phyloP scores from a whole-genome alignment of 2,113 vertebrate genomes.

The Perca schrenkii region DNA sequence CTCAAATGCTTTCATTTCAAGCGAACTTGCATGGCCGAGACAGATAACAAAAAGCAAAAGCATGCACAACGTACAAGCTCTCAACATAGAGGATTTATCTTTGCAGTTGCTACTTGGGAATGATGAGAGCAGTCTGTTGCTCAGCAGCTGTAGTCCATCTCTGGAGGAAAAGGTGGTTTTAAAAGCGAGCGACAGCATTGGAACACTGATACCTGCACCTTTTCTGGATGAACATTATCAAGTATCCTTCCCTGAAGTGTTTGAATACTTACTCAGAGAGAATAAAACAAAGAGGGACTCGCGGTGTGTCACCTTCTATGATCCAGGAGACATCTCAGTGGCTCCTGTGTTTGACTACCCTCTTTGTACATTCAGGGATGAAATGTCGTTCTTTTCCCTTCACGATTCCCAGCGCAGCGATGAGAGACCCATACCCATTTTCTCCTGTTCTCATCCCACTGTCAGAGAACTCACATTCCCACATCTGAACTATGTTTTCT shows the following conservation, averaged over 20 bases:
- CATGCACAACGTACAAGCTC: slow-evolving; percentile 57
- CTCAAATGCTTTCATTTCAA: slow-evolving; percentile 19
- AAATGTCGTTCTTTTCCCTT: slow-evolving; percentile 52
- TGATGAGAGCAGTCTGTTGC: slow-evolving; percentile 24
- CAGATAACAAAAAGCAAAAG: slow-evolving; percentile 73
- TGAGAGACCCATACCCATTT: slow-evolving; percentile 77
- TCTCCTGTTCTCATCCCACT: slow-evolving; percentile 72
- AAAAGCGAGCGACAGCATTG: slow-evolving; percentile 24
- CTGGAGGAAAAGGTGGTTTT: slow-evolving; percentile 17
- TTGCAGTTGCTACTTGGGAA: not conserved
- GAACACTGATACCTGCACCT: slow-evolving; percentile 13
- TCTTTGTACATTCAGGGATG: slow-evolving; percentile 76
- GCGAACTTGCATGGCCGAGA: not conserved
- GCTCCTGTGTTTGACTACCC: slow-evolving; percentile 86
- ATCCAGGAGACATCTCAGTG: slow-evolving; percentile 73
- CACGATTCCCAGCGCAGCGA: not conserved
- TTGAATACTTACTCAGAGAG: slow-evolving; percentile 57
- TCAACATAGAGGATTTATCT: slow-evolving; percentile 39
- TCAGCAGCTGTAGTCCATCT: slow-evolving; percentile 16
- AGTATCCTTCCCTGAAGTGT: slow-evolving; percentile 65
- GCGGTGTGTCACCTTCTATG: slow-evolving; percentile 17
- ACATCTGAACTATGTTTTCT: slow-evolving; percentile 84
- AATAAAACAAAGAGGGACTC: slow-evolving; percentile 26
- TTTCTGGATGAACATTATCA: slow-evolving; percentile 53
- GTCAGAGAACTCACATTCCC: slow-evolving; percentile 83